These are phyloP conservation scores for Sitta europaea DNA, from an alignment of 2,113 vertebrate species.

Conservation along the genomic window DNA sequence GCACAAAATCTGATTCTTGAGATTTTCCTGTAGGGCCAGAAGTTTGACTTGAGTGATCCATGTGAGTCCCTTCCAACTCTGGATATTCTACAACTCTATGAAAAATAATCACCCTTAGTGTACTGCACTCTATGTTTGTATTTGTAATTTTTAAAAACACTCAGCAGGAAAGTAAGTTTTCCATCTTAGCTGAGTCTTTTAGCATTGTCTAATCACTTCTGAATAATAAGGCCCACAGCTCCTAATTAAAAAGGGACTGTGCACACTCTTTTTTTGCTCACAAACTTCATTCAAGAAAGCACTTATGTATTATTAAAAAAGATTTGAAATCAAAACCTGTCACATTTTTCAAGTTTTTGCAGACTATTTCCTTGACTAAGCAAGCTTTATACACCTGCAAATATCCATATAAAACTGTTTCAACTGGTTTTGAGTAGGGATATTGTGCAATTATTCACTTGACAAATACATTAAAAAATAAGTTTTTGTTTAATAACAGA, in stretches of 20 bases:
- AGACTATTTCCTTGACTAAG: background rate
- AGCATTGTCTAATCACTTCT: background rate
- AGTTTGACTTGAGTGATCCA: background rate
- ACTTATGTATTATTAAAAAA: background rate
- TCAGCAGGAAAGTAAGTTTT: background rate
- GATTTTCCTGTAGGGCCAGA: background rate
- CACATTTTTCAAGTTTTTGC: background rate
- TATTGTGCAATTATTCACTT: background rate
- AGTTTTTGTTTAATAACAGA: no score
- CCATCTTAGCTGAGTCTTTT: background rate
- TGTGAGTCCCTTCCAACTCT: background rate
- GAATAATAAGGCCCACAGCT: conserved; percentile 38
- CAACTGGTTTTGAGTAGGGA: background rate
- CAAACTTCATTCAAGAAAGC: background rate
- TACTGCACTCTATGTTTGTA: background rate
- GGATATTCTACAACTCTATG: background rate
- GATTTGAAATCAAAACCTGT: background rate
- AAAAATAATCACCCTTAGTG: background rate
- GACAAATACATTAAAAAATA: background rate
- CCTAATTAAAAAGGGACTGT: conserved; percentile 9
- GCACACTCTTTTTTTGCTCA: background rate
- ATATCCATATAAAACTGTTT: background rate
- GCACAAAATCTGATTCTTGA: background rate
- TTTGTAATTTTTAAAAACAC: background rate
- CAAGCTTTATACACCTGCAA: background rate